Evolutionary conservation across 2,888 invertebrate species (phyloP), one percentile per base, ranked within the genome.

Genomic region (Spicauda simplicius): DNA sequence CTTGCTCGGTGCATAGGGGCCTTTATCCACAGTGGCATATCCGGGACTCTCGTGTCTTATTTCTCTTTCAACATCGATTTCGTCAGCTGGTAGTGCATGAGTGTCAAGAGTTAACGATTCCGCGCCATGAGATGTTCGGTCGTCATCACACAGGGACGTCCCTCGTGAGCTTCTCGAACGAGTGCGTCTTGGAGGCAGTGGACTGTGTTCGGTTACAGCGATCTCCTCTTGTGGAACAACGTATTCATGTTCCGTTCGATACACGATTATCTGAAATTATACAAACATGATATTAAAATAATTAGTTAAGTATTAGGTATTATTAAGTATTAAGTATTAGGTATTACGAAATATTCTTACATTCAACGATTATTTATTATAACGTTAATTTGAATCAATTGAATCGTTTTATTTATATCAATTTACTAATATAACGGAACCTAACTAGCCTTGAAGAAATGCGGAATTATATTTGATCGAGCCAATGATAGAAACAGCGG

Each of bases 21-120:
- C 94, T 86, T 97, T 97, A 68, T 97, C 96, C 55, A 97, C 96
- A 33, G 96, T 94, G 12, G 97, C 96, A 75, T 97, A 97, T 7
- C 97, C 97, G 20, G 93, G 94, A 70, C 91, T 93, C 63, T 93
- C 93, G 18, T 86, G 92, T 10, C 94, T 91, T 54, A 89, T 86
- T 53, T 85, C 82, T 70, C 88, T 88, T 19, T 87, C 88, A 5
- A 85, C 72, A 41, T 91, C 90, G 2, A 82, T 74, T 11, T 86
- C 84, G 61, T 86, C 87, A 12, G 77, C 71, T 11, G 80, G 80
- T 37, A 85, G 82, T 57, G 87, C 72, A 72, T 93, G 89, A 48
- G 86, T 90, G 77, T 95, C 94, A 37, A 94, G 85, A 11, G 89
- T 91, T 56, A 96, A 83, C 0, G 96, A 96, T 70, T 96, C 96